Base-by-base conservation (phyloP, 2,113 vertebrate genomes). In the Mus pahari region DNA sequence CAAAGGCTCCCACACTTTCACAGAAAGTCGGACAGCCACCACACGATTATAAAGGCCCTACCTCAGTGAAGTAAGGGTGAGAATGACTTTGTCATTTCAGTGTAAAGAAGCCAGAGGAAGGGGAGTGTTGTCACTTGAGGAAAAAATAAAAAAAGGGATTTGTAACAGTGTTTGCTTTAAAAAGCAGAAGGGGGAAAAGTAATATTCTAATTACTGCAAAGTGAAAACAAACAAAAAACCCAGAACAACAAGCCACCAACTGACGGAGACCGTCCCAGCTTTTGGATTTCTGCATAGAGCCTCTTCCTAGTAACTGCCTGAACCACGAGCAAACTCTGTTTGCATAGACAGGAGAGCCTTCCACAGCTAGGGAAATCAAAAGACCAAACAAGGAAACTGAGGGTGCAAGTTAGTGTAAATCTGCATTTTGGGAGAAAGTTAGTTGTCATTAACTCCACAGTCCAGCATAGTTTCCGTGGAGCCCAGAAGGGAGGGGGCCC, bases 391-490 rank as follows among this genome's bases (percentile, higher is more conserved):
- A 97, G 31, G 83, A 98, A 97, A 95, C 94, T 4, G 55, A 90
- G 92, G 95, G 96, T 96, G 89, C 79, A 98, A 97, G 97, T 97
- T 96, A 98, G 94, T 96, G 97, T 98, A 94, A 94, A 98, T 98
- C 96, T 97, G 97, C 98, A 98, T 98, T 98, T 96, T 26, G 90
- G 94, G 89, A 96, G 95, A 95, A 93, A 98, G 95, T 93, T 86
- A 93, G 96, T 93, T 97, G 82, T 97, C 74, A 98, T 98, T 99
- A 99, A 98, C 99, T 99, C 99, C 99, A 99, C 95, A 99, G 99
- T 92, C 99, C 99, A 60, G 99, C 99, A 13, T 99, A 99, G 98
- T 99, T 99, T 95, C 99, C 99, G 13, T 99, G 99, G 94, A 99
- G 99, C 97, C 99, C 99, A 33, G 99, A 99, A 94, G 99, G 99